phyloP scores from a whole-genome alignment of 1,140 invertebrate genomes.

The Platyura marginata region DNA sequence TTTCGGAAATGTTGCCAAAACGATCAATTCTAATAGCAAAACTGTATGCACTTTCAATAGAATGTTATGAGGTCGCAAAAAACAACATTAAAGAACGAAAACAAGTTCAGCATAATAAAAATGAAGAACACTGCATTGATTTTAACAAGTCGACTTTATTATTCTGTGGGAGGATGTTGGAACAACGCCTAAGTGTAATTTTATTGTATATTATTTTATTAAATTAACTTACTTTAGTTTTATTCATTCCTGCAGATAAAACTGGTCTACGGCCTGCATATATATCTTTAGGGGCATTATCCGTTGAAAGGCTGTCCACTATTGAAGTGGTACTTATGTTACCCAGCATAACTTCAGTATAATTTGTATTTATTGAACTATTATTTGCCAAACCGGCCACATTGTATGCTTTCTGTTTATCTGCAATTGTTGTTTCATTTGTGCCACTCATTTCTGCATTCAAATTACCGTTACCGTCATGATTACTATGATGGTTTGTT shows the following conservation, averaged over 20 bases:
- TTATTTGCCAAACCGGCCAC: not conserved
- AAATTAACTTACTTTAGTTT: slow-evolving; percentile 22
- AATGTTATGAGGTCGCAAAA: no score
- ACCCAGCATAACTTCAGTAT: not conserved
- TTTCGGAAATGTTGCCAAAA: no score
- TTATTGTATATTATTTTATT: no score
- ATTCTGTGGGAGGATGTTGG: no score
- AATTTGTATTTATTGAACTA: not conserved
- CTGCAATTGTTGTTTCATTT: not conserved
- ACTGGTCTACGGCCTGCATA: slow-evolving; percentile 12
- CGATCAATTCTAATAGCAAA: no score
- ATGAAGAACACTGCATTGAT: no score
- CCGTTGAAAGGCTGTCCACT: slow-evolving; percentile 20
- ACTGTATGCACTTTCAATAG: no score
- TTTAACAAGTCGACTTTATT: no score
- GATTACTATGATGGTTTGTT: not conserved
- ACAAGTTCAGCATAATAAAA: no score
- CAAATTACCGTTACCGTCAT: not conserved
- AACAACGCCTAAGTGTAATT: no score
- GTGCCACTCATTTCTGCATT: not conserved
- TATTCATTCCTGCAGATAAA: not conserved
- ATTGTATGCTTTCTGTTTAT: no score
- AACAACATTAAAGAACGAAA: no score
- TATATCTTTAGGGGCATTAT: slow-evolving; percentile 18
- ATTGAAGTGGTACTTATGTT: slow-evolving; percentile 19